Base-by-base conservation (phyloP, 2,888 invertebrate species). In the Acronicta leporina region DNA sequence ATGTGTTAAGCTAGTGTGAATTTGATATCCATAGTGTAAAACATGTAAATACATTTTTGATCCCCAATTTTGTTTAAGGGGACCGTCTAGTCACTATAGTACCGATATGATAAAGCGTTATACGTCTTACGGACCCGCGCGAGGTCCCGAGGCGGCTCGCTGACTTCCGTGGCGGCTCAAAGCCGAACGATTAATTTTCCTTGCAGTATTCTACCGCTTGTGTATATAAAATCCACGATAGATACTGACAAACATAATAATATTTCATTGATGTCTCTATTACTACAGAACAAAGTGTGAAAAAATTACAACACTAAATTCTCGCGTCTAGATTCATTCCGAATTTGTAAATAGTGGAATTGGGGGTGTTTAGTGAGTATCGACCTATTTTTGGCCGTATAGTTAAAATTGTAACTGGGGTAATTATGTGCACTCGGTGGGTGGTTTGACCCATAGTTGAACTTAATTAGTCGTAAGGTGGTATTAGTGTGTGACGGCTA, bases 1-100 rank as follows among this genome's bases (percentile, higher is more conserved):
- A 83, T 73, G 82, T 86, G 82, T 87, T 89, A 89, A 89, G 86
- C 75, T 91, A 92, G 88, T 85, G 86, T 86, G 88, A 89, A 88
- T 87, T 90, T 87, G 81, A 85, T 91, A 90, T 88, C 86, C 82
- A 83, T 88, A 88, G 84, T 86, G 82, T 87, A 68, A 85, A 85
- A 81, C 69, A 65, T 92, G 92, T 92, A 92, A 85, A 92, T 92
- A 82, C 59, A 78, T 48, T 72, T 75, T 82, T 81, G 75, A 83
- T 86, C 86, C 89, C 85, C 85, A 78, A 55, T 69, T 75, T 77
- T 72, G 71, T 79, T 80, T 67, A 59, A 6, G 83, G 88, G 89
- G 91, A 78, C 75, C 72, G 78, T 93, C 94, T 94, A 94, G 94
- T 94, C 94, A 94, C 87, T 91, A 89, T 84, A 73, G 79, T 87